These are phyloP conservation scores for Argya squamiceps DNA, from an alignment of 2,797 vertebrate genomes.

Conservation along the genomic window DNA sequence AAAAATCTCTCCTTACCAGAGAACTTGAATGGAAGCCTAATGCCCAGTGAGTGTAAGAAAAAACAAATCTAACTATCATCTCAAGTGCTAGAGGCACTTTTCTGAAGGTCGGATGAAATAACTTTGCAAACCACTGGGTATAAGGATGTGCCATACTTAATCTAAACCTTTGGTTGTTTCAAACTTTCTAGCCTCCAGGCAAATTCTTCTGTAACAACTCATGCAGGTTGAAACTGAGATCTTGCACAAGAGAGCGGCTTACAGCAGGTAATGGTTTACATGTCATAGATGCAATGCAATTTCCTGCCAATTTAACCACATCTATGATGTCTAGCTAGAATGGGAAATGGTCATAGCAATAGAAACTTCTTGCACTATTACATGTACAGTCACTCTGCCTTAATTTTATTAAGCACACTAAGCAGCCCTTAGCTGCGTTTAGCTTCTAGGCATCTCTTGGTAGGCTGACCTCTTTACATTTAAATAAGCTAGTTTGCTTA, in stretches of 20 bases:
- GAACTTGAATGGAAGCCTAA: background rate
- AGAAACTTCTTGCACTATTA: background rate
- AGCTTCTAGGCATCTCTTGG: background rate
- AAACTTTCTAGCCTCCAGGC: constrained; percentile 3
- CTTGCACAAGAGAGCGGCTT: background rate
- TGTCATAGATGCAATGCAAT: background rate
- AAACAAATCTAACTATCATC: background rate
- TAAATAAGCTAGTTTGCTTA: constrained; percentile 16
- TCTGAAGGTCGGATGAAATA: background rate
- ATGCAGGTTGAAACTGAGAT: background rate
- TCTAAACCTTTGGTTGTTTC: constrained; percentile 3
- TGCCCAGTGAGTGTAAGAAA: background rate
- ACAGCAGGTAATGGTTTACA: background rate
- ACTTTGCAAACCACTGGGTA: background rate
- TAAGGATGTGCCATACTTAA: background rate
- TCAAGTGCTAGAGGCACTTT: constrained; percentile 10
- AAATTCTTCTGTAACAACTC: background rate
- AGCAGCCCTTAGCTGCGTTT: background rate
- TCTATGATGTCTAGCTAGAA: background rate
- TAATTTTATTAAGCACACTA: constrained; percentile 27
- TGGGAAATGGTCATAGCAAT: background rate
- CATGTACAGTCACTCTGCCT: background rate
- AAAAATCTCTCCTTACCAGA: background rate
- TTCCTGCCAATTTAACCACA: background rate
- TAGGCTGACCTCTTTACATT: constrained; percentile 15